Conservation (phyloP, 2,888 invertebrate genomes). For the Thysanoteuthis rhombus region DNA sequence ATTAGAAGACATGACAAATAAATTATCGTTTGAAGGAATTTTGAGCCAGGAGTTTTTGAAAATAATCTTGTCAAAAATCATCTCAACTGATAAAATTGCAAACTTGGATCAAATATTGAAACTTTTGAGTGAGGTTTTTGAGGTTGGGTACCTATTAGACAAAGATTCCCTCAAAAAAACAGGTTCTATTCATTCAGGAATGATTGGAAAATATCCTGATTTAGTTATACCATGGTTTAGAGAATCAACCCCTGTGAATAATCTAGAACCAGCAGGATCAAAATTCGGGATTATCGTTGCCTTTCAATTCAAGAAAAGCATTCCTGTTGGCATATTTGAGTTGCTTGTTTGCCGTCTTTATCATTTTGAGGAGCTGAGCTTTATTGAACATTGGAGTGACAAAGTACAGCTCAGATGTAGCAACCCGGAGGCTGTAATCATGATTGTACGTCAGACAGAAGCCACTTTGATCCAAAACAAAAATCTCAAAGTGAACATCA, state of each 20-base stretch:
- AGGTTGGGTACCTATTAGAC: conserved; percentile 57
- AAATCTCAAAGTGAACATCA: background rate
- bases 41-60: conserved; percentile 59
- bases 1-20: conserved; percentile 53
- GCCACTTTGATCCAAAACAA: background rate
- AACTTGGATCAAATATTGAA: conserved; percentile 46
- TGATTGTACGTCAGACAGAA: background rate
- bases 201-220: background rate
- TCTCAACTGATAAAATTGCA: conserved; percentile 51
- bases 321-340: conserved; percentile 36
- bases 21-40: conserved; percentile 54
- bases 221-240: background rate
- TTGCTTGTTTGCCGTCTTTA: conserved; percentile 39
- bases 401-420: conserved; percentile 50
- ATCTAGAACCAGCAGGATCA: background rate
- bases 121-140: conserved; percentile 52
- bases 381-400: conserved; percentile 35
- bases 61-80: conserved; percentile 49
- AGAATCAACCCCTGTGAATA: background rate
- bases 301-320: background rate
- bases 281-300: too few relatives aligned
- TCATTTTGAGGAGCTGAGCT: conserved; percentile 40
- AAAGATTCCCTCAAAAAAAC: conserved; percentile 41
- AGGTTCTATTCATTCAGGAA: background rate
- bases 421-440: conserved; percentile 39